Percentiles rank a stretch among this genome's conserved stretches.
Evolutionary conservation across 2,797 vertebrate species (phyloP).

Genomic region (Rhinoraja longicauda): DNA sequence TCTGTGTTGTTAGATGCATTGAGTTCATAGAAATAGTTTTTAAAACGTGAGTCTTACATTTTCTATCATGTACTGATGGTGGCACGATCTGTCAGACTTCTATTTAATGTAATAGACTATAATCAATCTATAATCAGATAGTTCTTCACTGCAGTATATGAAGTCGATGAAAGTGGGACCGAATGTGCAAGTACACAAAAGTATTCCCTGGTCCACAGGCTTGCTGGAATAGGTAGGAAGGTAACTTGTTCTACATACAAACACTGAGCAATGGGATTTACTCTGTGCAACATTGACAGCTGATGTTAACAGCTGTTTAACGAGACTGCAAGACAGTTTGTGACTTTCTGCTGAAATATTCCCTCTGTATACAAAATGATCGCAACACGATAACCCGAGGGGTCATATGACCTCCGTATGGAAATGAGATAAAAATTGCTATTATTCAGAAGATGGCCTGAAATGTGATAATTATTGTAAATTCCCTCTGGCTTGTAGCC

Average conservation of each 20-base stretch:
- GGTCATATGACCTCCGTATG: conserved; percentile 56
- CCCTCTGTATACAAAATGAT: neutral
- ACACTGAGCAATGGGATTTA: neutral
- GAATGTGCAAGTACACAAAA: neutral
- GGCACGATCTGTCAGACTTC: neutral
- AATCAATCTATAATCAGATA: neutral
- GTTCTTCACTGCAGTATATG: neutral
- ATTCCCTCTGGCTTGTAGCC: conserved; percentile 68
- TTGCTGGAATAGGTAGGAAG: neutral
- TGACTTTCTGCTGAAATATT: neutral
- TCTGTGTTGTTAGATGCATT: neutral
- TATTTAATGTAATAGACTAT: neutral
- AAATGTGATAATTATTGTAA: conserved; percentile 86
- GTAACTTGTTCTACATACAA: conserved; percentile 14
- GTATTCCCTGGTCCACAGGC: neutral
- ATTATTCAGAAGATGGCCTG: conserved; percentile 71
- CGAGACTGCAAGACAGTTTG: neutral
- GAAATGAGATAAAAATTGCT: conserved; percentile 54
- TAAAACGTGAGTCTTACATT: neutral
- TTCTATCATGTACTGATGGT: neutral
- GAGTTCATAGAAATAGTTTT: neutral
- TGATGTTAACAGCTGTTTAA: conserved; percentile 21
- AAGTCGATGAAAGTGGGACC: neutral
- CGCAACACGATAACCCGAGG: conserved; percentile 40
- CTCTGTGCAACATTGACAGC: neutral